Evolutionary conservation across 2,797 vertebrate genomes (phyloP).

Genomic region (Brachyalestes nurse): DNA sequence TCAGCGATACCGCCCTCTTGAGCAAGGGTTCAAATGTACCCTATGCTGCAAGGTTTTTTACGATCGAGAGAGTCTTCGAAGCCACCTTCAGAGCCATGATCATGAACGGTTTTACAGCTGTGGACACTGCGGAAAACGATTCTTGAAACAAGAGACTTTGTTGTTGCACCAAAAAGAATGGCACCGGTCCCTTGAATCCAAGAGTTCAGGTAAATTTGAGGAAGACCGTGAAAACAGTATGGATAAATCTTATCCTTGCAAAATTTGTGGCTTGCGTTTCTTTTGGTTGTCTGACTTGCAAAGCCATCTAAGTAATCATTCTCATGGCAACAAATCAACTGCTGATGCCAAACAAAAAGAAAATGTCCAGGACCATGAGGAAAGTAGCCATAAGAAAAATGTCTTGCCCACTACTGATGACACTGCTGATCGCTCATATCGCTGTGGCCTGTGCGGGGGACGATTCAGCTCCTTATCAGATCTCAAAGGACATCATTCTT

Average conservation of each 20-base stretch:
- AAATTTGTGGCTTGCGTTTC: slow-evolving; percentile 77
- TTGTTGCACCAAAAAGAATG: slow-evolving; percentile 77
- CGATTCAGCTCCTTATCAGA: slow-evolving; percentile 72
- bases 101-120: slow-evolving; percentile 78
- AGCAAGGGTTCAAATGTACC: slow-evolving; percentile 80
- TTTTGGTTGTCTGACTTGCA: slow-evolving; percentile 85
- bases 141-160: slow-evolving; percentile 76
- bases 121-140: slow-evolving; percentile 79
- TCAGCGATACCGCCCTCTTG: slow-evolving; percentile 79
- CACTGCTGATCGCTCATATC: slow-evolving; percentile 67
- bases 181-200: slow-evolving; percentile 62
- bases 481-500: slow-evolving; percentile 79
- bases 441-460: slow-evolving; percentile 81
- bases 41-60: slow-evolving; percentile 80
- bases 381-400: slow-evolving; percentile 47
- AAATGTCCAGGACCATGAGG: slow-evolving; percentile 68
- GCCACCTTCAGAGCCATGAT: slow-evolving; percentile 76
- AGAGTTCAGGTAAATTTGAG: slow-evolving; percentile 58
- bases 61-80: slow-evolving; percentile 72
- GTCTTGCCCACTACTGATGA: slow-evolving; percentile 44
- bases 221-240: slow-evolving; percentile 68
- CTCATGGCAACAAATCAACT: slow-evolving; percentile 43
- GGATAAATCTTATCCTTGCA: slow-evolving; percentile 78
- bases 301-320: slow-evolving; percentile 67
- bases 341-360: slow-evolving; percentile 36